A percentile compares a stretch with the other conserved stretches of the same genome.
Conservation (phyloP, 2,113 vertebrate genomes). For the Eulemur macaco region DNA sequence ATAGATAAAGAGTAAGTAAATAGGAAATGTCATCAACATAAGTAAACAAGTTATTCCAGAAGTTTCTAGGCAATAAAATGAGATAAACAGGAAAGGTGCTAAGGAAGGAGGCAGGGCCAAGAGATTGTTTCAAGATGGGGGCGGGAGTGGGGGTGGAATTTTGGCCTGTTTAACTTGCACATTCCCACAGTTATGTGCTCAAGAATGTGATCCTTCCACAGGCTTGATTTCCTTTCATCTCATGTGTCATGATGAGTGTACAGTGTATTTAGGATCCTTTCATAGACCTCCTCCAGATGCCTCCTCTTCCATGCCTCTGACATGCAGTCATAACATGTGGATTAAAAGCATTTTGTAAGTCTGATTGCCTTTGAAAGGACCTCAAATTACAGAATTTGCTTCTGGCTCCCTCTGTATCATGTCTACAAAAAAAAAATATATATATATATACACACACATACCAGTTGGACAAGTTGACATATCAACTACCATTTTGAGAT, state of each 20-base stretch:
- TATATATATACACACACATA: neutral
- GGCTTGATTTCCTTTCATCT: neutral
- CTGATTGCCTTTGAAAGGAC: neutral
- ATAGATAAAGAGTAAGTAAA: neutral
- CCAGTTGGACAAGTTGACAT: neutral
- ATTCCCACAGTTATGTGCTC: neutral
- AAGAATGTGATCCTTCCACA: neutral
- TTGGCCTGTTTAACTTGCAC: neutral
- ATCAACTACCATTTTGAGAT: neutral
- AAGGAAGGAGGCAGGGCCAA: neutral
- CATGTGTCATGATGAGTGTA: neutral
- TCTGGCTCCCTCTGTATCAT: neutral
- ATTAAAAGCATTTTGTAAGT: slow-evolving; percentile 3
- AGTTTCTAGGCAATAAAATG: neutral
- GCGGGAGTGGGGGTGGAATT: neutral
- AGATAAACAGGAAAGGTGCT: neutral
- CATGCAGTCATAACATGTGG: neutral
- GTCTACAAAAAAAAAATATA: neutral
- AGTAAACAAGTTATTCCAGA: neutral
- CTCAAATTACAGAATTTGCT: neutral
- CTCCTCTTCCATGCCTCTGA: neutral
- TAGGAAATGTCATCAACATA: neutral
- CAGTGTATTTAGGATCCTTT: neutral
- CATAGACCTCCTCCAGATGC: neutral
- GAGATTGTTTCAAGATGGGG: neutral